Base-by-base conservation (phyloP, 2,888 invertebrate species). In the Lepidochitona cinerea region DNA sequence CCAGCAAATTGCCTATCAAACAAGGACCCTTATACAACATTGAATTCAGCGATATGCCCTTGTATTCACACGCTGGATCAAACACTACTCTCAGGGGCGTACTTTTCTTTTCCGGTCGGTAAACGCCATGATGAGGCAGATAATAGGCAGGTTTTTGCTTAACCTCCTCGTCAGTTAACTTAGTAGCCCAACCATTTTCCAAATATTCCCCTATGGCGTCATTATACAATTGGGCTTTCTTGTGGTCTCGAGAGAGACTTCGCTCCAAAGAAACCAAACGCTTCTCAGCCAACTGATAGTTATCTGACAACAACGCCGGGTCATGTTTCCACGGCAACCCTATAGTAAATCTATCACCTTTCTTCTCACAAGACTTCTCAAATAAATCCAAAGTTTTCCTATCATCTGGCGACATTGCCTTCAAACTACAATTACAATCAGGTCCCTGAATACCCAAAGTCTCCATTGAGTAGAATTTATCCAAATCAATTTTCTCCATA, bases 61-160 rank as follows among this genome's bases (percentile, higher is more conserved):
- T 41, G 49, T 18, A 73, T 29, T 18, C 37, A 29, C 36, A 14
- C 29, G 73, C 73, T 33, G 71, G 75, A 64, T 71, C 71, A 26
- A 71, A 71, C 7, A 72, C 68, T 7, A 75, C 71, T 35, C 71
- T 32, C n/a, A n/a, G n/a, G n/a, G n/a, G n/a, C n/a, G n/a, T n/a
- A n/a, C n/a, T n/a, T 14, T 26, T 32, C 37, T 68, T 75, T 14
- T 72, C 71, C 29, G 66, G 70, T 18, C 73, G 49, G 65, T 73
- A 66, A 7, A 73, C 73, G 14, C 73, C 73, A 49, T 73, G 70
- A 7, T 73, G 73, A 4, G 73, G 70, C 7, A 73, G 53, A n/a
- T 70, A 73, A 49, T 59, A 73, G 4, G 35, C 37, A 33, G 52
- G 64, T 33, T 65, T 36, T 9, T 37, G 49, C 12, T 59, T 53